Evolutionary conservation across 1,140 invertebrate genomes (phyloP).

Genomic region (Cataglyphis hispanica): DNA sequence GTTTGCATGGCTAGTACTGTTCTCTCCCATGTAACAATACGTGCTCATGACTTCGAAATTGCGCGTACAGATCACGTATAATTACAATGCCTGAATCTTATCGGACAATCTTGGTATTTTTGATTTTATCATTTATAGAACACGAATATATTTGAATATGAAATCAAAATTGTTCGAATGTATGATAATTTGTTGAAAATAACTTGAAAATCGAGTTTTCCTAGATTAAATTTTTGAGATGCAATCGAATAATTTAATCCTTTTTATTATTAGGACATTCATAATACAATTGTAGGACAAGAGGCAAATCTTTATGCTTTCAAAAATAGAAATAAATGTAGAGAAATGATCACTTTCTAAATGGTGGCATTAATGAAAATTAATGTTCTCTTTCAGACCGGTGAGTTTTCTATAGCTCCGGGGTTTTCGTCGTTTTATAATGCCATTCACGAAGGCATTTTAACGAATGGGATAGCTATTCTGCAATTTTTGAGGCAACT

Average conservation of each 20-base stretch:
- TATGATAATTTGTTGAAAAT: not conserved
- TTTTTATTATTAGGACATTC: conserved; percentile 18
- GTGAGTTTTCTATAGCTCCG: conserved; percentile 1
- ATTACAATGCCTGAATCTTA: too few species aligned
- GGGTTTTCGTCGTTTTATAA: not conserved
- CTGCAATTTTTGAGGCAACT: conserved; percentile 2
- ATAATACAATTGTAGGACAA: conserved; percentile 17
- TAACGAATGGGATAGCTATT: conserved; percentile 26
- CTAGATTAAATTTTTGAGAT: not conserved
- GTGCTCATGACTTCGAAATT: too few species aligned
- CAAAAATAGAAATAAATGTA: conserved; percentile 9
- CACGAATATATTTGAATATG: not conserved
- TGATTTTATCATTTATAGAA: not conserved
- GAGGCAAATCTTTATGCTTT: not conserved
- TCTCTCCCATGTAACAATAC: too few species aligned
- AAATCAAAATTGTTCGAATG: not conserved
- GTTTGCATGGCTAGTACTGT: too few species aligned
- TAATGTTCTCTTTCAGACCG: conserved; percentile 16
- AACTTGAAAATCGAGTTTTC: not conserved
- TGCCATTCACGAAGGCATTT: conserved; percentile 19
- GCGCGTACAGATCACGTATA: too few species aligned
- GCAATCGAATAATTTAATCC: not conserved
- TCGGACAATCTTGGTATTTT: not conserved
- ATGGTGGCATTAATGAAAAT: not conserved
- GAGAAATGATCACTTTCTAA: conserved; percentile 10